Percentiles rank a stretch among this genome's conserved stretches.
Evolutionary conservation across 2,113 vertebrate species (phyloP).

Genomic region (Bambusicola thoracicus): DNA sequence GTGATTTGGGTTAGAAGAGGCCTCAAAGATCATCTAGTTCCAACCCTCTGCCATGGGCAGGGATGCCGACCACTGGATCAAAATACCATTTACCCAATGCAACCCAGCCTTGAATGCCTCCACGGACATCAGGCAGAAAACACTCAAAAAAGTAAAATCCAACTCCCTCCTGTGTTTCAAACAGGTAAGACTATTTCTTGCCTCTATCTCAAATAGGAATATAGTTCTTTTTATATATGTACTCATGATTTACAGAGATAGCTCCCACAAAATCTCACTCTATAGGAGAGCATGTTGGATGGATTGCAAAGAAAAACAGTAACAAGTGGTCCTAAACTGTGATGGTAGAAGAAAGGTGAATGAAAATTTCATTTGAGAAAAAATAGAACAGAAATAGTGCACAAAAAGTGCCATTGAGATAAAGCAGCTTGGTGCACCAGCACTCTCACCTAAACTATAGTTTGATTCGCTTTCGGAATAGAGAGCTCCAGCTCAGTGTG

Average conservation of each 20-base stretch:
- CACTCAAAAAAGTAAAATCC: background rate
- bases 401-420: background rate
- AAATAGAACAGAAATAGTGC: background rate
- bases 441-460: background rate
- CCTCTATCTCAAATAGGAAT: background rate
- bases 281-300: accelerated
- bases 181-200: background rate
- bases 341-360: background rate
- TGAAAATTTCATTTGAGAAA: background rate
- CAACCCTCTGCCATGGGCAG: too few species aligned
- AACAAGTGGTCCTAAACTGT: background rate
- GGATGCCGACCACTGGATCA: too few species aligned
- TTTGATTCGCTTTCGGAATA: background rate
- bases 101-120: too few species aligned
- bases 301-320: background rate
- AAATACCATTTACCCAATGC: too few species aligned
- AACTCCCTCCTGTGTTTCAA: background rate
- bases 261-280: accelerated
- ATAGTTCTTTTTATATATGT: background rate
- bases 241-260: accelerated
- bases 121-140: background rate
- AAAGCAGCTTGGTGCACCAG: background rate
- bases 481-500: background rate
- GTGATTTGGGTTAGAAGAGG: too few species aligned
- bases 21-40: too few species aligned